Evolutionary conservation across 2,888 invertebrate species (phyloP), one percentile per base, ranked within the genome.

Genomic region (Eilema griseolum): DNA sequence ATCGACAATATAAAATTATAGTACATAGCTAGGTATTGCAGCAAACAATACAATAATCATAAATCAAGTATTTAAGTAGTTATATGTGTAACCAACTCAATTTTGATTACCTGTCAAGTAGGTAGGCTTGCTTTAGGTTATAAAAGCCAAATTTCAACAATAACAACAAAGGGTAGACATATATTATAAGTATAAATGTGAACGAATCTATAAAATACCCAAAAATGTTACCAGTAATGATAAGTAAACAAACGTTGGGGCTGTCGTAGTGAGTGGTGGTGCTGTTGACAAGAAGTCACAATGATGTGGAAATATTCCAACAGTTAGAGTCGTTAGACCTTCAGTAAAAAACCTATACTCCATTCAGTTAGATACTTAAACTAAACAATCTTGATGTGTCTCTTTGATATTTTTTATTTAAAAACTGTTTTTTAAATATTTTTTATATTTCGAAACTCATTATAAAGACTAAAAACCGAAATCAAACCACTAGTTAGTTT

Each of bases 201-300:
- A n/a, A n/a, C n/a, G n/a, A n/a, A n/a, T n/a, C n/a, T 61, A 68
- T 59, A 72, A 62, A 79, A 1, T 37, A 14, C 16, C 41, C 41
- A 41, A 41, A 0, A 41, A 4, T 64, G 63, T 67, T 61, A 70
- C 61, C 66, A 66, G 76, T 85, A 87, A 86, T 84, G 85, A 85
- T 86, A 86, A 80, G 85, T 84, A 79, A 83, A 87, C 86, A 85
- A 81, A 81, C 76, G 72, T 75, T 67, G 67, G 73, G 76, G 77
- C 76, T 67, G 70, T 76, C 76, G 46, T 61, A 56, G 73, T 66
- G 52, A 7, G 52, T 52, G n/a, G n/a, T 52, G n/a, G n/a, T 52
- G 8, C 52, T n/a, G 52, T 20, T 52, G 78, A 75, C 64, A 61
- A 67, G 46, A 60, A 67, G 70, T 76, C 31, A 56, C 60, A 61